Evolutionary conservation across 1,140 invertebrate species (phyloP), one percentile per base, ranked within the genome.

Genomic region (Dendroctonus valens): DNA sequence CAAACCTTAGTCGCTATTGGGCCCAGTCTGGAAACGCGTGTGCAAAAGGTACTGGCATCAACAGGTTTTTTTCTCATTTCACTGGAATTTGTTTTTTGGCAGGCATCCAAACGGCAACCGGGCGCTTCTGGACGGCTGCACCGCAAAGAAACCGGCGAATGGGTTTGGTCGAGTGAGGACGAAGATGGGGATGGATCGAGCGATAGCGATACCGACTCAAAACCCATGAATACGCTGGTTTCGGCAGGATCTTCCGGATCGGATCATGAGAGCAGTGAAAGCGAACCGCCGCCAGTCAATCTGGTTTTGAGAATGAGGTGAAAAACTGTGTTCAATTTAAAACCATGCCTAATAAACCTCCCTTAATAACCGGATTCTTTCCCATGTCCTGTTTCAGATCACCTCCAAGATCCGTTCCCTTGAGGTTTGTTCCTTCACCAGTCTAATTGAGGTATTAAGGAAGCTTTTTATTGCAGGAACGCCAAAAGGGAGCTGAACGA

Each of bases 131-230:
- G 96, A 7, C 85, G 94, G 40, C 80, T 97, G 42, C 95, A 97
- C 78, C 86, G 95, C 74, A 97, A 94, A 50, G 91, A 95, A 70
- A 94, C 94, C n/a, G 95, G 95, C 5, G 93, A 96, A 75, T 98
- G 96, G 96, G 93, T 97, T 12, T 98, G 95, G 95, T 96, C 94
- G n/a, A 94, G 92, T 66, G 94, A 92, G 72, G 88, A 90, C 72
- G 87, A 91, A 78, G 94, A 91, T 67, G 88, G 90, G 74, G 80
- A 79, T 12, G 81, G 74, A 39, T 83, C 82, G 0, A 84, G 83
- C 62, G 82, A 81, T 7, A 84, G 83, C 8, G 84, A 84, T 66
- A 79, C 76, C 65, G 77, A 78, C 64, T 78, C 80, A 42, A 80
- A 81, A 70, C 81, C 81, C 7, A 80, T 82, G 76, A 82, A 82